Evolutionary conservation across 2,888 invertebrate species (phyloP).

Genomic region (Ochropacha duplaris): DNA sequence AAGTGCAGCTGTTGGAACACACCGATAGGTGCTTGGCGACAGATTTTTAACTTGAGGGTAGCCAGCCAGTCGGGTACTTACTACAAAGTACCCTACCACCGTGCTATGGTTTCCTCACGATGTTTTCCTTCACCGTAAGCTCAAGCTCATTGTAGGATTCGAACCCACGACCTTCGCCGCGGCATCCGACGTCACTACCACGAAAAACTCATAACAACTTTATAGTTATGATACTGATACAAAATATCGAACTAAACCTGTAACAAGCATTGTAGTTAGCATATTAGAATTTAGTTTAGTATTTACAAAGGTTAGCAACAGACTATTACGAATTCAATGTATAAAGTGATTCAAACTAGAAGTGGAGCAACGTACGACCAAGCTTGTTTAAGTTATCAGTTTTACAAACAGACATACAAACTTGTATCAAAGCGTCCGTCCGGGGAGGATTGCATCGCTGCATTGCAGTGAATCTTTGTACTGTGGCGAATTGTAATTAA

Average conservation of each 20-base stretch:
- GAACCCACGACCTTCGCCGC: too few species aligned
- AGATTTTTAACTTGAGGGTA: too few species aligned
- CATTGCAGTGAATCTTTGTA: conserved; percentile 5
- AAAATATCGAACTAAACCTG: background rate
- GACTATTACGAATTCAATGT: background rate
- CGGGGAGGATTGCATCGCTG: background rate
- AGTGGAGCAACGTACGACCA: background rate
- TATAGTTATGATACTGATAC: background rate
- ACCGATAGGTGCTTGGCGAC: too few species aligned
- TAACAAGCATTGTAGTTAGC: background rate
- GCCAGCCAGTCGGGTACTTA: too few species aligned
- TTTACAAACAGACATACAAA: conserved; percentile 9
- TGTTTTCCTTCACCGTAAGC: too few species aligned
- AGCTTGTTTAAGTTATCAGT: conserved; percentile 3
- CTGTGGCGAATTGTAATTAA: conserved; percentile 7
- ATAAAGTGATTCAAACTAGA: background rate
- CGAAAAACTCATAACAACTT: background rate
- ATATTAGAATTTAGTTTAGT: background rate
- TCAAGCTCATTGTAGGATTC: too few species aligned
- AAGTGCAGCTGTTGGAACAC: too few species aligned
- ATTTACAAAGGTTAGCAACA: background rate
- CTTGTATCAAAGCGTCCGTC: conserved; percentile 9
- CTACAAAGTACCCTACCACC: too few species aligned
- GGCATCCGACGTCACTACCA: too few species aligned
- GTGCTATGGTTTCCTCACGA: too few species aligned